phyloP scores from a whole-genome alignment of 2,113 vertebrate genomes.

The Brachyhypopomus gauderio region DNA sequence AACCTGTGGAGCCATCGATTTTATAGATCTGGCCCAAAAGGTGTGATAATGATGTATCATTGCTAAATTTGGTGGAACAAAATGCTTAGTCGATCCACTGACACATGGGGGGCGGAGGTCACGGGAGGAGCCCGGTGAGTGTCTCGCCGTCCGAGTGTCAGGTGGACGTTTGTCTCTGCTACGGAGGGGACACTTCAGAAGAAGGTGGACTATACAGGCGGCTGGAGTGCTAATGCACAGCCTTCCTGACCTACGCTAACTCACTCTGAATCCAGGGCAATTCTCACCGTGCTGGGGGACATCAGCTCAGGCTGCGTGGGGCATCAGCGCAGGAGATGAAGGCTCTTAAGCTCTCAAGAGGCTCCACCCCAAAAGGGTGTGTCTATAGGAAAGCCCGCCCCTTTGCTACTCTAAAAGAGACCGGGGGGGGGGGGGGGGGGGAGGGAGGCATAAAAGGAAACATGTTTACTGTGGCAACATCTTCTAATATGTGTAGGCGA shows the following conservation, averaged over 20 bases:
- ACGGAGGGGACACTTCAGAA: background rate
- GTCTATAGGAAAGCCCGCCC: background rate
- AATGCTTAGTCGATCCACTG: constrained; percentile 98
- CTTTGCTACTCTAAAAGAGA: background rate
- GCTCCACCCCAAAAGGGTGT: background rate
- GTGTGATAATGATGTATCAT: constrained; percentile 99
- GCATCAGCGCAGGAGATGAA: background rate
- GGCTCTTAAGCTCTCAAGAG: background rate
- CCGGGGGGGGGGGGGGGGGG: constrained; percentile 77
- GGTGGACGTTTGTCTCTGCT: background rate
- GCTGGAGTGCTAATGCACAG: background rate
- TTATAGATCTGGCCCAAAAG: constrained; percentile 99
- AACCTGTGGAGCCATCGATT: constrained; percentile 98
- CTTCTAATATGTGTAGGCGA: constrained; percentile 71
- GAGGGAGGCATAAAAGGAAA: constrained; percentile 68
- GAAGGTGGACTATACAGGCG: too few relatives aligned
- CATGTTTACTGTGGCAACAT: constrained; percentile 85
- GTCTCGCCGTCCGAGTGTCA: constrained; percentile 13
- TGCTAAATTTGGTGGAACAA: constrained; percentile 99
- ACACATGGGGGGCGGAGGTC: constrained; percentile 83
- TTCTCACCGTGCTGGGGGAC: too few relatives aligned
- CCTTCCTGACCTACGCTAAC: too few relatives aligned
- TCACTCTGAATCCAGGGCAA: too few relatives aligned
- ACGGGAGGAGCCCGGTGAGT: constrained; percentile 70
- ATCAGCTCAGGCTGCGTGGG: too few relatives aligned